These are phyloP conservation scores for Neolamprologus devosi DNA, from an alignment of 2,113 vertebrate species.

Conservation along the genomic window DNA sequence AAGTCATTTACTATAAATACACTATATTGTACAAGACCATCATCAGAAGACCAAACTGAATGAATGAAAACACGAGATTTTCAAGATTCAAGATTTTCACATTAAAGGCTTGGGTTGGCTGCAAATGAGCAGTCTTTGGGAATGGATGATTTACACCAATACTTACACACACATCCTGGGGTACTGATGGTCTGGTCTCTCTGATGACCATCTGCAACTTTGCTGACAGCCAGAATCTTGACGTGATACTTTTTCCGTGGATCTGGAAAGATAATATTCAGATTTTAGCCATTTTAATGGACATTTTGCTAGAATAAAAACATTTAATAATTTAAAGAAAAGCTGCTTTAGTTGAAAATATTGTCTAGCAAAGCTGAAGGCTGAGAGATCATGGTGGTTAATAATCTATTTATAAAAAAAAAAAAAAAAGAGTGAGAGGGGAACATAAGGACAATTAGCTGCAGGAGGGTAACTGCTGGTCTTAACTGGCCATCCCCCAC, in stretches of 20 bases:
- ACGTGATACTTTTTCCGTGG: constrained; percentile 94
- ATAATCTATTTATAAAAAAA: not conserved
- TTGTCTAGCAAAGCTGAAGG: not conserved
- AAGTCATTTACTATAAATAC: not conserved
- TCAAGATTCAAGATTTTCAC: not conserved
- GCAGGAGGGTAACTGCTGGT: not conserved
- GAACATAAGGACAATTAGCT: not conserved
- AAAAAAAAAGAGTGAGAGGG: not conserved
- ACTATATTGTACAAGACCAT: not conserved
- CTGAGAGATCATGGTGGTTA: not conserved
- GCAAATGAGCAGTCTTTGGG: not conserved
- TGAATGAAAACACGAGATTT: not conserved
- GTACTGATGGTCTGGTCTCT: constrained; percentile 91
- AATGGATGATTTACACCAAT: not conserved
- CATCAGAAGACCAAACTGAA: not conserved
- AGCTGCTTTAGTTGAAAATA: not conserved
- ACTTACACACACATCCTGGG: constrained; percentile 92
- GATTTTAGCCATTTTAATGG: not conserved
- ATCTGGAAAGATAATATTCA: constrained; percentile 63
- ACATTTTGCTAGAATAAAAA: not conserved
- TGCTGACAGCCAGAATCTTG: constrained; percentile 82
- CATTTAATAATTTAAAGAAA: not conserved
- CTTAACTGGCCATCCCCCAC: not conserved
- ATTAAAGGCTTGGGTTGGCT: not conserved
- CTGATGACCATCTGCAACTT: constrained; percentile 88